Base-by-base conservation (phyloP, 2,797 vertebrate species). In the Tragelaphus oryx region DNA sequence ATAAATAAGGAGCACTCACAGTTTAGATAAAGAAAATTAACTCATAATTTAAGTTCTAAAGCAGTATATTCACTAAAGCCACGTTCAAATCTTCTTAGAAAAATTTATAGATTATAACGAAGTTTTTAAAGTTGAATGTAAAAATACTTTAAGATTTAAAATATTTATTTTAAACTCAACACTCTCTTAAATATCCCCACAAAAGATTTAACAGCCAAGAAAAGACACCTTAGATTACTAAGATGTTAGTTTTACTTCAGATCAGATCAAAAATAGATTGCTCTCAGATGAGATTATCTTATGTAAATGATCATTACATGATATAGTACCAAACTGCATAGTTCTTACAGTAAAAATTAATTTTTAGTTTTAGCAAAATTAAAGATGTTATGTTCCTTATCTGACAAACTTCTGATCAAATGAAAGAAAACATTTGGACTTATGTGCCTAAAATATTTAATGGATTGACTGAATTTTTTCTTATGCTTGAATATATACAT, bases 321-420 rank as follows among this genome's bases (percentile, higher is more conserved):
- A 11, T 82, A 82, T 16, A 60, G 55, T 71, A 90, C 54, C 28
- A 76, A 50, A 89, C 12, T 87, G 8, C 10, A 2, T 89, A 89
- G 93, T 91, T 87, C 14, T 94, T 85, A 89, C 84, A 82, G 26
- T 75, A 87, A 95, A 95, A 86, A 76, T 79, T 88, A 95, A 94
- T 55, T 89, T 91, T 91, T 93, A 91, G 11, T 95, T 81, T 95
- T 90, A 97, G 54, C 75, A 65, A 97, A 81, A 96, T 80, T 92
- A 93, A 91, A 89, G 75, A n/a, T 78, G 30, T 12, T n/a, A n/a
- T 18, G 57, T 28, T 95, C 4, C 33, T 60, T 86, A 92, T 71
- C 20, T 54, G 75, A 96, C 87, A 96, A 91, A 59, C 26, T 95
- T 87, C 30, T 85, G 80, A 95, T 84, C 52, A 88, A 44, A 93